Evolutionary conservation across 2,888 invertebrate genomes (phyloP), one percentile per base, ranked within the genome.

Genomic region (Aphelenchoides bicaudatus): DNA sequence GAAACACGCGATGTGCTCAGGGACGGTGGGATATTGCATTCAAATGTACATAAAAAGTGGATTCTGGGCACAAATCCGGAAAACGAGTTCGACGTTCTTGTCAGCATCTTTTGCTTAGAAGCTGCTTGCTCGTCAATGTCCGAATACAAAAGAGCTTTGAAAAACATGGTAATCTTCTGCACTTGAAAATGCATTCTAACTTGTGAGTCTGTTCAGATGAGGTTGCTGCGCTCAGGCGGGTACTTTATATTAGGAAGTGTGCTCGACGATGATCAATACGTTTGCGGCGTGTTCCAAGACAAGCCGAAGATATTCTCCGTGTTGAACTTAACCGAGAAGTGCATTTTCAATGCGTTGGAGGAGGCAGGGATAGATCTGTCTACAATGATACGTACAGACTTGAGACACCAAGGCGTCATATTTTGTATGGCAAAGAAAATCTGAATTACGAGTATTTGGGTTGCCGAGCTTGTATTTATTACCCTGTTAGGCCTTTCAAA

Each of bases 41-140:
- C 71, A 25, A 67, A 74, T 55, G 73, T 74, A 6, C 74, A 72
- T 56, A 56, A 39, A 0, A 25, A 51, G 16, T 37, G 49, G 4
- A 57, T 64, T 28, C 31, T 49, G 10, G 28, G 25, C n/a, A 29
- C 57, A n/a, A 28, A 25, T 13, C 8, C 19, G 29, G 62, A 63
- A 21, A 6, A n/a, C 21, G 58, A 62, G 43, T 72, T 67, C 23
- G 74, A 74, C 55, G 56, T 74, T 25, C 50, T 72, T 6, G 66
- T 73, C 13, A 65, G 72, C 21, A 67, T 74, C 25, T 74, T 74
- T 63, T 74, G 74, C n/a, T 56, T 74, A 39, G 74, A 74, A 37
- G 67, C 70, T 49, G 74, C 74, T 6, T 74, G 74, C 53, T 59
- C 63, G 10, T 70, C 56, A 43, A 63, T 69, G 56, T 69, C 70